A percentile compares a stretch with the other conserved stretches of the same genome.
phyloP scores from a whole-genome alignment of 2,888 invertebrate genomes.

The Eurois occulta region DNA sequence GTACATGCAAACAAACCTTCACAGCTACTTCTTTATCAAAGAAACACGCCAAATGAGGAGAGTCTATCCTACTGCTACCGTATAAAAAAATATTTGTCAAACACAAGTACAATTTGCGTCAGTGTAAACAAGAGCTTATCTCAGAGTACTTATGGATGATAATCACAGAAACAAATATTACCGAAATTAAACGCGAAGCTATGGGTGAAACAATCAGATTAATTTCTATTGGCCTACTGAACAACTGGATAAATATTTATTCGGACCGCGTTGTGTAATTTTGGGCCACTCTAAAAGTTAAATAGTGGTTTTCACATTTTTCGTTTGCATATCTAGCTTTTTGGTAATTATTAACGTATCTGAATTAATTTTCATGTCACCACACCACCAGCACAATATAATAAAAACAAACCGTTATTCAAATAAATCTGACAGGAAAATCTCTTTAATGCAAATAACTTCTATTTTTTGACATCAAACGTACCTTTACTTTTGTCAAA shows the following conservation, averaged over 20 bases:
- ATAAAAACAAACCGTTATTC: not conserved
- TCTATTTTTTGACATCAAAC: not conserved
- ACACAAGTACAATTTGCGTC: conserved; percentile 37
- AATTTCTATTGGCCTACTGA: conserved; percentile 24
- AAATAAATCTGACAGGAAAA: conserved; percentile 6
- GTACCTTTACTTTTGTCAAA: not conserved
- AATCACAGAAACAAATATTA: conserved; percentile 36
- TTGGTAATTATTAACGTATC: not conserved
- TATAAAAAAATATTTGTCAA: conserved; percentile 37
- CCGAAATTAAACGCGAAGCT: conserved; percentile 26
- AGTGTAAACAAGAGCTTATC: conserved; percentile 43
- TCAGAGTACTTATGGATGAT: conserved; percentile 28
- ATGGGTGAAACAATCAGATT: conserved; percentile 32
- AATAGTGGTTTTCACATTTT: not conserved
- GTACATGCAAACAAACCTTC: conserved; percentile 29
- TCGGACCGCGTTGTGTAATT: conserved; percentile 16
- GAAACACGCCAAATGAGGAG: conserved; percentile 26
- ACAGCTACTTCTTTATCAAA: conserved; percentile 34
- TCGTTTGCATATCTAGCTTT: not conserved
- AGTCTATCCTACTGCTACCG: conserved; percentile 28
- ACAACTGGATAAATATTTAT: conserved; percentile 40
- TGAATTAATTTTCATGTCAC: not conserved
- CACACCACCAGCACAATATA: not conserved
- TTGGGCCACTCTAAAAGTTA: not conserved
- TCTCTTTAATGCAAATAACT: conserved; percentile 9